These are phyloP conservation scores for Gnathonemus longibarbis DNA, from an alignment of 2,113 vertebrate species.

Conservation along the genomic window DNA sequence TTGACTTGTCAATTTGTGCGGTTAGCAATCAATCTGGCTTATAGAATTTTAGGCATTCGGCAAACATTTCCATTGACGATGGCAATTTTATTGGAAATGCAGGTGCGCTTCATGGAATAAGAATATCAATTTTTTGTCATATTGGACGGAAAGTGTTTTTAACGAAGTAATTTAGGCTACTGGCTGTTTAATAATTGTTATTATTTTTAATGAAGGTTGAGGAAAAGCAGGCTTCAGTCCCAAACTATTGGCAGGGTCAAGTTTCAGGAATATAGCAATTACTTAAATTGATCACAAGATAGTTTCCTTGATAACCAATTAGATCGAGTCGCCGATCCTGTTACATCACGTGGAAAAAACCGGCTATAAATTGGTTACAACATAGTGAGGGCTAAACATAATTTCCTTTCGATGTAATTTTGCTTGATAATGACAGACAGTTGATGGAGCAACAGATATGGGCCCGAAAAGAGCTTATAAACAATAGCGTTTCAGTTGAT, in stretches of 20 bases:
- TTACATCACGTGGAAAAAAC: slow-evolving; percentile 76
- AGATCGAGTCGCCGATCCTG: slow-evolving; percentile 84
- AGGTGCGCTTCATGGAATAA: slow-evolving; percentile 10
- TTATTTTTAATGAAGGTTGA: slow-evolving; percentile 89
- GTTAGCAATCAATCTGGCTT: not conserved
- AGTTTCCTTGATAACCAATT: slow-evolving; percentile 97
- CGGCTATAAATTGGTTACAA: slow-evolving; percentile 68
- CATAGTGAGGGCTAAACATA: slow-evolving; percentile 75
- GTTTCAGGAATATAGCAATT: slow-evolving; percentile 99
- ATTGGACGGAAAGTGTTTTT: slow-evolving; percentile 19
- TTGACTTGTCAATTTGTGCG: not conserved
- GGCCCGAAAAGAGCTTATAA: slow-evolving; percentile 62
- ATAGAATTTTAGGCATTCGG: not conserved
- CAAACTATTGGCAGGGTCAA: slow-evolving; percentile 87
- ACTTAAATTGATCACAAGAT: slow-evolving; percentile 98
- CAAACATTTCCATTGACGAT: not conserved
- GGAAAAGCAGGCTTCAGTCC: slow-evolving; percentile 80
- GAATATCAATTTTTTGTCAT: not conserved
- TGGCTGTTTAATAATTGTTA: slow-evolving; percentile 76
- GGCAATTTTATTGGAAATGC: not conserved
- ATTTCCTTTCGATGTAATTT: slow-evolving; percentile 77
- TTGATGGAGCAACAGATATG: slow-evolving; percentile 60
- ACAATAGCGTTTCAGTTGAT: slow-evolving; percentile 87
- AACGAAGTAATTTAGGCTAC: slow-evolving; percentile 52
- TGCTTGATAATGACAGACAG: slow-evolving; percentile 66